Evolutionary conservation across 1,140 invertebrate species (phyloP), one percentile per base, ranked within the genome.

Genomic region (Doryteuthis pealeii): DNA sequence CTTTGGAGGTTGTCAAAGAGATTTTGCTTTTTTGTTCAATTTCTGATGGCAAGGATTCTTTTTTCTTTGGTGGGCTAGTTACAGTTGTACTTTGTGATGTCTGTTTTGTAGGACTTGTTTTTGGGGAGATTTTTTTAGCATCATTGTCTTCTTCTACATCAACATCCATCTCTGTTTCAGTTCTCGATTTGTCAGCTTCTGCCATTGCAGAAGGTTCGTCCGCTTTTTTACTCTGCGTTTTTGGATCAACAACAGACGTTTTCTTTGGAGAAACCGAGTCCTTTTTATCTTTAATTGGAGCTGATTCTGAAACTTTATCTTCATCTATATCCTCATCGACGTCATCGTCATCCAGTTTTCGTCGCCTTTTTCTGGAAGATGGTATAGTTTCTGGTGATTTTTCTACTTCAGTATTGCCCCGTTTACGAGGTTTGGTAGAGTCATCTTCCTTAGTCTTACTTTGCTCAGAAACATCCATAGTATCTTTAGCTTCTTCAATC

Each of bases 81-180:
- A 62, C 54, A 6, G 54, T 62, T 22, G 12, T 62, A 62, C 54
- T 22, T 22, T 18, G 35, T 5, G 22, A 22, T 49, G 54, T 22
- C 26, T 15, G 12, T 28, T 62, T 62, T 62, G 10, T 22, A 28
- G 54, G 54, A 62, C 22, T 62, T 62, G 18, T 15, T 28, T 62
- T 62, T 0, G 54, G 10, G 0, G 54, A 62, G 54, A 28, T 28
- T 22, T 62, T 18, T 49, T 12, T 15, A 22, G 22, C 22, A 49
- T 49, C 45, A 15, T 49, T 49, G 45, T 49, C 1, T 22, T 49
- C 45, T 15, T 15, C 45, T 22, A 49, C 45, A 15, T 62, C 54
- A 62, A 62, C 18, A n/a, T 62, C 54, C 54, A 62, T 62, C 10
- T 62, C 54, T n/a, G 54, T 62, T 28, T 62, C 54, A 62, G 26